Conservation (phyloP, 2,797 vertebrate species). For the Catharus ustulatus region DNA sequence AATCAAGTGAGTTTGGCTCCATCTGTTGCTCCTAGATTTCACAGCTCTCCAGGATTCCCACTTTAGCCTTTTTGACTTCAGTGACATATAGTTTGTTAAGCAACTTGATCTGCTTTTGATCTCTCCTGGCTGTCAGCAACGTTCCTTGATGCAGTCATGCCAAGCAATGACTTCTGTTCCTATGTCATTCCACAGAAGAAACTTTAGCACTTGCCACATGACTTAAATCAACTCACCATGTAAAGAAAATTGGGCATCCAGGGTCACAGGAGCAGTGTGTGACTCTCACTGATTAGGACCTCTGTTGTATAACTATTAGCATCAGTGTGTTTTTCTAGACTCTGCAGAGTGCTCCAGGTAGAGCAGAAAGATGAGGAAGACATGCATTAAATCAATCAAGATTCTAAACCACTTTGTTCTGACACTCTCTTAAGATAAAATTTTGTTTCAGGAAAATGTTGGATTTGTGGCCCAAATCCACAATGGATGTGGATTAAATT, state of each 20-base stretch:
- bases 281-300: background rate
- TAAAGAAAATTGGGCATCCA: conserved; percentile 31
- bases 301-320: background rate
- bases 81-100: conserved; percentile 68
- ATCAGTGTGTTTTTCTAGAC: background rate
- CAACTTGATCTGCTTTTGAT: conserved; percentile 77
- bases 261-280: conserved; percentile 13
- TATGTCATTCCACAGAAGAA: conserved; percentile 56
- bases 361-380: background rate
- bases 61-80: conserved; percentile 52
- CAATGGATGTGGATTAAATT: background rate
- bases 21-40: conserved; percentile 55
- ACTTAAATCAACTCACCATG: conserved; percentile 66
- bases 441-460: background rate
- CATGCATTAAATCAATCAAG: background rate
- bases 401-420: background rate
- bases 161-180: conserved; percentile 57
- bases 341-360: background rate
- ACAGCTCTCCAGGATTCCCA: conserved; percentile 55
- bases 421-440: background rate
- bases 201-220: conserved; percentile 69
- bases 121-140: conserved; percentile 64
- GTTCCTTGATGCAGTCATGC: conserved; percentile 57
- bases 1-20: conserved; percentile 40
- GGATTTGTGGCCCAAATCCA: background rate